These are phyloP conservation scores for Toxotes jaculatrix DNA, from an alignment of 2,113 vertebrate genomes.

Conservation along the genomic window DNA sequence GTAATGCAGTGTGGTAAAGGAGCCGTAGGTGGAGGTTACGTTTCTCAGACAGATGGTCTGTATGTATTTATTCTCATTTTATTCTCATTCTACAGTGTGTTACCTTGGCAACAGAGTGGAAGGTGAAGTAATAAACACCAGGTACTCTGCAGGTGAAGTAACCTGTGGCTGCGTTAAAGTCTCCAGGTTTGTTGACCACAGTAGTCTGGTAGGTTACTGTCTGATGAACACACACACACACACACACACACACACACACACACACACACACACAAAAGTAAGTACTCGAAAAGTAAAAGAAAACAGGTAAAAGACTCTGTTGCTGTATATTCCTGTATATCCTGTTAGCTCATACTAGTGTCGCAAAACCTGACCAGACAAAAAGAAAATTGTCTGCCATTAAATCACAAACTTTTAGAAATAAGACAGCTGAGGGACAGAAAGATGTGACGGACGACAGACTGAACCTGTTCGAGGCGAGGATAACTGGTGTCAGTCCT, in stretches of 20 bases:
- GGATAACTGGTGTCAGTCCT: conserved; percentile 23
- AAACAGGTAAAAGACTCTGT: background rate
- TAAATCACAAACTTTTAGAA: background rate
- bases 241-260: background rate
- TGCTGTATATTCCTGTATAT: background rate
- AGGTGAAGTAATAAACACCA: conserved; percentile 73
- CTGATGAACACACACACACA: conserved; percentile 23
- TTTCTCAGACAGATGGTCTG: background rate
- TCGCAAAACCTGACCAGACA: too few relatives aligned
- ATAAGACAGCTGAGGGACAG: background rate
- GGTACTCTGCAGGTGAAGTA: conserved; percentile 53
- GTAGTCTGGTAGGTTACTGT: background rate
- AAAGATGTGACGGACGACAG: background rate
- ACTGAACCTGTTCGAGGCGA: background rate
- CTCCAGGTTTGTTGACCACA: conserved; percentile 21
- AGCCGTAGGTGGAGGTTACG: background rate
- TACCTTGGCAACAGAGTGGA: conserved; percentile 64
- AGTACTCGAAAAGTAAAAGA: background rate
- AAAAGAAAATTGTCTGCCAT: too few relatives aligned
- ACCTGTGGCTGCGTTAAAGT: conserved; percentile 28
- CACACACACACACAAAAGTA: background rate
- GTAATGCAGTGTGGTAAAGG: background rate
- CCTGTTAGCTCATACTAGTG: too few relatives aligned
- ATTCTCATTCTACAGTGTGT: background rate
- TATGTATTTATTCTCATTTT: too few relatives aligned